Evolutionary conservation across 1,140 invertebrate species (phyloP).

Genomic region (Saccostrea glomerata): DNA sequence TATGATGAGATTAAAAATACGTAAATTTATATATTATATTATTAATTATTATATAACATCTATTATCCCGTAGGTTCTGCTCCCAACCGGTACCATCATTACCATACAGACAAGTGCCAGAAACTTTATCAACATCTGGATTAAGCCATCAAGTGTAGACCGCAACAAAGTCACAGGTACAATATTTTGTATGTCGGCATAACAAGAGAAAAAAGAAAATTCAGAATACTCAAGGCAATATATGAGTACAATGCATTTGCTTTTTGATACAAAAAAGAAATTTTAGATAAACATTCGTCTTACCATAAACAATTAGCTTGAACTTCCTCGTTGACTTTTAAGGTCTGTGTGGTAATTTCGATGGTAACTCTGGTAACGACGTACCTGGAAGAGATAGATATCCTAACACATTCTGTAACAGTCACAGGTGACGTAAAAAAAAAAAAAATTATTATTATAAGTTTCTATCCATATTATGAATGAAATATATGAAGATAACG

Average conservation of each 20-base stretch:
- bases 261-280: no score
- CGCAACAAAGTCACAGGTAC: slow-evolving; percentile 67
- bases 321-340: neutral
- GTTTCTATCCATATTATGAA: no score
- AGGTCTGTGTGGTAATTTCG: slow-evolving; percentile 73
- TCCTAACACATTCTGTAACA: slow-evolving; percentile 59
- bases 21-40: no score
- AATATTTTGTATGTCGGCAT: no score
- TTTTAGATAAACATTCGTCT: no score
- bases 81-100: slow-evolving; percentile 73
- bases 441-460: no score
- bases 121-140: slow-evolving; percentile 74
- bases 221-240: no score
- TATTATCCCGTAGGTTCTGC: slow-evolving; percentile 60
- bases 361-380: slow-evolving; percentile 66
- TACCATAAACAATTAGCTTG: no score
- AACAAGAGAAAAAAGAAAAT: no score
- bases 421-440: slow-evolving; percentile 46
- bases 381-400: slow-evolving; percentile 41
- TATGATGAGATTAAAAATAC: no score
- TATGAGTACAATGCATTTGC: no score
- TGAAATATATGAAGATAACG: no score
- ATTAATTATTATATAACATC: neutral
- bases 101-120: slow-evolving; percentile 65
- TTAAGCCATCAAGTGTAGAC: slow-evolving; percentile 70